Conservation (phyloP, 2,113 vertebrate species). For the Microtus richardsoni region DNA sequence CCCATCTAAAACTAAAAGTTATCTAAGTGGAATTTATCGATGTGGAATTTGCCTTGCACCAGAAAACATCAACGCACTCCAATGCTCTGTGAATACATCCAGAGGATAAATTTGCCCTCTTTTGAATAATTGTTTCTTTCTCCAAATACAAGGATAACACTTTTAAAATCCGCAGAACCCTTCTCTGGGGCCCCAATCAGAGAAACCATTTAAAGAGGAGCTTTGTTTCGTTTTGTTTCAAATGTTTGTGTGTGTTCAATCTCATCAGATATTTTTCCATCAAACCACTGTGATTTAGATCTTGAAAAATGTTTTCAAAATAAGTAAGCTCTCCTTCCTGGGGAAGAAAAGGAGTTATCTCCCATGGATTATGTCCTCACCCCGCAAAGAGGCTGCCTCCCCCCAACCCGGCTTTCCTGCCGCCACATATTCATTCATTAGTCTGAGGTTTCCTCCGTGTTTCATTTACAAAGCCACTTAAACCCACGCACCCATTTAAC, state of each 20-base stretch:
- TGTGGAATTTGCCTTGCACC: not conserved
- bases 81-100: not conserved
- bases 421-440: slow-evolving; percentile 93
- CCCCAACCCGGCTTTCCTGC: slow-evolving; percentile 84
- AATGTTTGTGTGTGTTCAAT: not conserved
- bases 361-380: not conserved
- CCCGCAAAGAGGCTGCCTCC: slow-evolving; percentile 20
- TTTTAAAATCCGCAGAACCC: not conserved
- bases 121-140: slow-evolving; percentile 65
- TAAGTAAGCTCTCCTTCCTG: not conserved
- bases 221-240: not conserved
- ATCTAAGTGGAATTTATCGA: not conserved
- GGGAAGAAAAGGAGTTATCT: not conserved
- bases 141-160: not conserved
- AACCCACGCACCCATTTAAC: slow-evolving; percentile 94
- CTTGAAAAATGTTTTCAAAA: slow-evolving; percentile 7
- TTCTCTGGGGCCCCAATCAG: not conserved
- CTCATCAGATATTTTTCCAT: not conserved
- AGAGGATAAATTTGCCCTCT: not conserved
- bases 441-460: slow-evolving; percentile 90
- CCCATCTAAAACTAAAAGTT: not conserved
- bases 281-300: not conserved
- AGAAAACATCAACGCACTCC: not conserved
- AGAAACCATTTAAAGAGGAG: not conserved
- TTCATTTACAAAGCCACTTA: slow-evolving; percentile 95